Conservation (phyloP, 2,113 vertebrate species). For the Corynorhinus townsendii region DNA sequence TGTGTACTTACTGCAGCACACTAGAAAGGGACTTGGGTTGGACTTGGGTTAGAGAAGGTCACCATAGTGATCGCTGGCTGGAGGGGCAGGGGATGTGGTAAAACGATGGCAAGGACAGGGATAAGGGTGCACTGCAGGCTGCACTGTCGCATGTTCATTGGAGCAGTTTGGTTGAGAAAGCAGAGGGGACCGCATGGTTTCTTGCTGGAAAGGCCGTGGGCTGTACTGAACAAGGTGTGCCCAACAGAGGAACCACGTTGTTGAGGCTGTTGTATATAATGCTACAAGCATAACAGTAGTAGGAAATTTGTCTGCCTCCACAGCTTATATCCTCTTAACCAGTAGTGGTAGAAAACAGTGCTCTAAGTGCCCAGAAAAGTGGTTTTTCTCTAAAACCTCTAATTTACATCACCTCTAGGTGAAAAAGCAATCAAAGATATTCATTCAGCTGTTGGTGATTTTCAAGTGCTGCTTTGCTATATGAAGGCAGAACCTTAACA, state of each 20-base stretch:
- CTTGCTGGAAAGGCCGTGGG: background rate
- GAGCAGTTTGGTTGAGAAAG: background rate
- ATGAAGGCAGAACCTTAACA: background rate
- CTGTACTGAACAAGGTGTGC: background rate
- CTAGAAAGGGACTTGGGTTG: background rate
- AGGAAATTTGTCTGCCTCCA: background rate
- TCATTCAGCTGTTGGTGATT: background rate
- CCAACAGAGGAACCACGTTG: too few relatives aligned
- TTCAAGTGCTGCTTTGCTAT: background rate
- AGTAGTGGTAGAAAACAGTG: background rate
- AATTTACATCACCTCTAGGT: background rate
- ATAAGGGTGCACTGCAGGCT: background rate
- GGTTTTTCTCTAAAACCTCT: background rate
- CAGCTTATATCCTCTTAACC: background rate
- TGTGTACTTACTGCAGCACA: background rate
- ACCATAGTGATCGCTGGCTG: background rate
- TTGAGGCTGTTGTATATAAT: background rate
- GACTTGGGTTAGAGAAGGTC: background rate
- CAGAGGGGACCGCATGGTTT: background rate
- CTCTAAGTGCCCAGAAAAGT: background rate
- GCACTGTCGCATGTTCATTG: background rate
- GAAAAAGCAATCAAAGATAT: background rate
- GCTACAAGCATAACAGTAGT: too few relatives aligned
- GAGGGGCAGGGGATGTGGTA: background rate
- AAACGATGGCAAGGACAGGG: background rate